A percentile compares a stretch with the other conserved stretches of the same genome.
Conservation (phyloP, 2,113 vertebrate genomes). For the Paralichthys olivaceus region DNA sequence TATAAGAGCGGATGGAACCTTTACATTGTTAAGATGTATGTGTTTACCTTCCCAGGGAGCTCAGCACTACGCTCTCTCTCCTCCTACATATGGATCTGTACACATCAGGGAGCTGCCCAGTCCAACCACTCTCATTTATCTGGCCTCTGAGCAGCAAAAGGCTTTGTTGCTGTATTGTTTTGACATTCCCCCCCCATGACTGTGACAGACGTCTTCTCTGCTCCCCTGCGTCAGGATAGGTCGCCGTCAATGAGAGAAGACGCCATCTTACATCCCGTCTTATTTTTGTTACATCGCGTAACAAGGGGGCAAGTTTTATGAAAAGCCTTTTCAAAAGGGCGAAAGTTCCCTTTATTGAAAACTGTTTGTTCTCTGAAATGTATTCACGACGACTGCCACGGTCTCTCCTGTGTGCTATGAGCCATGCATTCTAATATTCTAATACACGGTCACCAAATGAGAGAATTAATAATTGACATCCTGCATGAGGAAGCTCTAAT, state of each 20-base stretch:
- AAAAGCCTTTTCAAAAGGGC: conserved; percentile 48
- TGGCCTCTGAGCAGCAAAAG: not conserved
- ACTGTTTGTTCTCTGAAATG: conserved; percentile 64
- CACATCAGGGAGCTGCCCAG: not conserved
- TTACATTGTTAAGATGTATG: not conserved
- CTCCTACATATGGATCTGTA: not conserved
- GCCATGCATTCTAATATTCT: conserved; percentile 51
- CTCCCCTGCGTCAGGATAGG: not conserved
- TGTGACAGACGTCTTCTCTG: not conserved
- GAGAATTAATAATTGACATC: conserved; percentile 76
- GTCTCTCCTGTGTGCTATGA: conserved; percentile 47
- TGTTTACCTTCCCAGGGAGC: not conserved
- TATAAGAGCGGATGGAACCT: too few species aligned
- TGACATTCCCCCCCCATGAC: not conserved
- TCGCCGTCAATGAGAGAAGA: conserved; percentile 16
- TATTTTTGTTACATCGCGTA: not conserved
- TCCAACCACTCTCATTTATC: not conserved
- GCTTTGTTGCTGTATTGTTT: conserved; percentile 7
- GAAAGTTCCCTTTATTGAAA: conserved; percentile 53
- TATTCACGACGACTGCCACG: conserved; percentile 55
- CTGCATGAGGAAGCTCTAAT: conserved; percentile 69
- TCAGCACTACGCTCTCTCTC: not conserved
- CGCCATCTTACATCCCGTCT: conserved; percentile 16
- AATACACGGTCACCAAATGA: conserved; percentile 65
- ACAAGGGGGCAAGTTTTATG: conserved; percentile 10